These are phyloP conservation scores for Porites lutea DNA, from an alignment of 64 coral and sea anemone species.

Conservation along the genomic window DNA sequence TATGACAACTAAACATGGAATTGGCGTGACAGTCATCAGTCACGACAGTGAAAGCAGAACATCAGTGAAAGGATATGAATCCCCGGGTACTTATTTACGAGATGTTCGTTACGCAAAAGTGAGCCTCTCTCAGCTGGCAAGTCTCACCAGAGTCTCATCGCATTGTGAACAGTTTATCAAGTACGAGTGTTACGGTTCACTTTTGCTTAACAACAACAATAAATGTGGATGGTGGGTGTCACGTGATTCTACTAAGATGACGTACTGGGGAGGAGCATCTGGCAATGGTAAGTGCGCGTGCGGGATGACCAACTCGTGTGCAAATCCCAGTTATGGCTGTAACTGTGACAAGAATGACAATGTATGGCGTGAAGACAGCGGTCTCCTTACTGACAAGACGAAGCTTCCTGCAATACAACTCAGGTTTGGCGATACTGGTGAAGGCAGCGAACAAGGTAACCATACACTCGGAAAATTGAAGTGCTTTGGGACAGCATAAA, in stretches of 20 bases:
- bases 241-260: constrained; percentile 7
- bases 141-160: background rate
- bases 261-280: constrained; percentile 46
- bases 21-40: constrained; percentile 34
- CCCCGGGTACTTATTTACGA: background rate
- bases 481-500: background rate
- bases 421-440: background rate
- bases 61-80: background rate
- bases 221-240: constrained; percentile 21
- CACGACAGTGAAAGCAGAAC: constrained; percentile 10
- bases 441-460: background rate
- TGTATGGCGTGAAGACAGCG: constrained; percentile 13
- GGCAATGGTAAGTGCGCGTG: constrained; percentile 26
- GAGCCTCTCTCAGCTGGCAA: background rate
- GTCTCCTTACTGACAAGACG: constrained; percentile 1
- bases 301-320: constrained; percentile 20
- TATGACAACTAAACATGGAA: constrained; percentile 16
- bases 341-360: background rate
- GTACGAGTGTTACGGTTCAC: background rate
- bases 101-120: background rate
- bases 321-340: background rate
- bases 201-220: background rate
- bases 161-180: constrained; percentile 44
- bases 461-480: background rate
- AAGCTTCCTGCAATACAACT: background rate